Evolutionary conservation across 2,888 invertebrate genomes (phyloP).

Genomic region (Mesoligia furuncula): DNA sequence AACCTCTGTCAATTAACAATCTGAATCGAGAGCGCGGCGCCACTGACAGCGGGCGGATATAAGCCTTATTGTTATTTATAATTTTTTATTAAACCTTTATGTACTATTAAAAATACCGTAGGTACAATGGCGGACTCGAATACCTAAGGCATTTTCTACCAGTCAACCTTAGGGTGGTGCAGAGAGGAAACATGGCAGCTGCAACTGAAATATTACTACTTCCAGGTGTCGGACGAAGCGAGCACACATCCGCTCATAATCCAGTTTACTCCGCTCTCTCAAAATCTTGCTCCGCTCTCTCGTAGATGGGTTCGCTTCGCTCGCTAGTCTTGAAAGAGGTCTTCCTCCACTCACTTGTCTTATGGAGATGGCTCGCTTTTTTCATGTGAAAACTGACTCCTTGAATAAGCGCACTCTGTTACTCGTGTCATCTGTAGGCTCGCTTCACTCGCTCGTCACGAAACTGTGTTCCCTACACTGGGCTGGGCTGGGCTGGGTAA

Average conservation of each 20-base stretch:
- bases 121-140: not conserved
- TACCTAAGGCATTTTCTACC: not conserved
- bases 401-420: too few species aligned
- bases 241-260: not conserved
- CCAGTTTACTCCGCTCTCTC: not conserved
- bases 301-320: not conserved
- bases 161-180: not conserved
- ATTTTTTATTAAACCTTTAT: not conserved
- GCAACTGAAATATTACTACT: not conserved
- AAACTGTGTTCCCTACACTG: not conserved
- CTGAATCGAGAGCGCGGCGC: conserved; percentile 19
- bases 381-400: not conserved
- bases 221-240: not conserved
- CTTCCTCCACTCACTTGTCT: not conserved
- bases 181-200: not conserved
- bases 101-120: not conserved
- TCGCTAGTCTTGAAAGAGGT: not conserved
- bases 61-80: not conserved
- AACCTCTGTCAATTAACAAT: conserved; percentile 56
- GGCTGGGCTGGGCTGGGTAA: not conserved
- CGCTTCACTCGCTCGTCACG: not conserved
- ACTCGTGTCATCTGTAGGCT: too few species aligned
- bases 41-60: conserved; percentile 25
- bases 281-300: not conserved
- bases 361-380: not conserved